phyloP scores from a whole-genome alignment of 2,797 vertebrate species.

The Tenualosa ilisha region DNA sequence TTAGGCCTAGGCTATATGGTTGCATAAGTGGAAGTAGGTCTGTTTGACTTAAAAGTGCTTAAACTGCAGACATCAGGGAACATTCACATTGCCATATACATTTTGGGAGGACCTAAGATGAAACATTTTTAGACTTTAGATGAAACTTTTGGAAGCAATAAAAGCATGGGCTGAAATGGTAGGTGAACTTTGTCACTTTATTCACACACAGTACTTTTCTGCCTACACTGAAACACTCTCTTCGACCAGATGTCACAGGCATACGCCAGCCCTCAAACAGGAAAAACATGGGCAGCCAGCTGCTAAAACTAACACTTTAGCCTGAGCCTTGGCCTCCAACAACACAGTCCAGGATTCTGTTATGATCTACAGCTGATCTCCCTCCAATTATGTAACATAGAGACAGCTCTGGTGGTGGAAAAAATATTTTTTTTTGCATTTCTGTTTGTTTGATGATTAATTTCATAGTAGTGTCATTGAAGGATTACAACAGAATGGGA shows the following conservation, averaged over 20 bases:
- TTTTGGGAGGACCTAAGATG: background rate
- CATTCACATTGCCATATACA: background rate
- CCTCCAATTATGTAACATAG: constrained; percentile 50
- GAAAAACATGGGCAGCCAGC: constrained; percentile 61
- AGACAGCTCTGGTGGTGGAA: constrained; percentile 43
- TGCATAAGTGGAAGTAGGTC: background rate
- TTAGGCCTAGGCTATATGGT: background rate
- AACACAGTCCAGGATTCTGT: constrained; percentile 56
- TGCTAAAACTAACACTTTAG: constrained; percentile 63
- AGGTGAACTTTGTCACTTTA: constrained; percentile 15
- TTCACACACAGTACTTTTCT: constrained; percentile 37
- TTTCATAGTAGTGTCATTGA: background rate
- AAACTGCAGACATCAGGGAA: background rate
- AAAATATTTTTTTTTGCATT: background rate
- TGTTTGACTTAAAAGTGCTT: no score
- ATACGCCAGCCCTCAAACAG: constrained; percentile 65
- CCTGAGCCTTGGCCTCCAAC: constrained; percentile 61
- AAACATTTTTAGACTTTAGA: background rate
- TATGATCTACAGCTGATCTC: constrained; percentile 58
- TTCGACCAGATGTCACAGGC: constrained; percentile 68
- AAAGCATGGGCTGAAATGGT: constrained; percentile 23
- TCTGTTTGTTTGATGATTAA: background rate
- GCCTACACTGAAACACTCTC: constrained; percentile 55
- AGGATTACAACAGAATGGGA: background rate
- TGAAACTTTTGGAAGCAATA: background rate